Evolutionary conservation across 2,113 vertebrate genomes (phyloP).

Genomic region (Coryphaenoides rupestris): DNA sequence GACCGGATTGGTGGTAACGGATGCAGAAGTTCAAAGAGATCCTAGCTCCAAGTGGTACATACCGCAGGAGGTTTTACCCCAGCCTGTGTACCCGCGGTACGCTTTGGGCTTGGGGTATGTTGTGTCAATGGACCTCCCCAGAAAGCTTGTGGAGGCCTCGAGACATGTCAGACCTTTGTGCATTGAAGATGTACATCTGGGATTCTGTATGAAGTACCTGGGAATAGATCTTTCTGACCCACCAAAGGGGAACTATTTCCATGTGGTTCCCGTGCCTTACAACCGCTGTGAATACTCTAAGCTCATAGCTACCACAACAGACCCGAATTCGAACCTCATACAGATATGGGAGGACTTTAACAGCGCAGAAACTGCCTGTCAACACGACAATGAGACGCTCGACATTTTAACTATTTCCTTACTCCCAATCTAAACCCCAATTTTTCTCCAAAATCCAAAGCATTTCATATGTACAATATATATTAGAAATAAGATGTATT

Average conservation of each 20-base stretch:
- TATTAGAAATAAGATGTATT: too few species aligned
- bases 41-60: constrained; percentile 65
- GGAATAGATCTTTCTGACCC: constrained; percentile 17
- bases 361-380: constrained; percentile 38
- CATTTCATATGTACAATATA: too few species aligned
- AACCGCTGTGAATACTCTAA: constrained; percentile 49
- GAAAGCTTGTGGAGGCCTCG: constrained; percentile 52
- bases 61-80: constrained; percentile 36
- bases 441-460: too few species aligned
- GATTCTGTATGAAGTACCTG: constrained; percentile 64
- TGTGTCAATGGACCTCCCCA: constrained; percentile 58
- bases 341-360: constrained; percentile 54
- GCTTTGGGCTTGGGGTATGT: constrained; percentile 72
- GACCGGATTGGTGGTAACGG: constrained; percentile 35
- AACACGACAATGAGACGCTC: neutral
- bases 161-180: constrained; percentile 52
- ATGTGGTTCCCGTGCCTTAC: constrained; percentile 21
- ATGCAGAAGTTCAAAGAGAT: neutral
- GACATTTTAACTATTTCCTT: too few species aligned
- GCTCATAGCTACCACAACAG: constrained; percentile 36
- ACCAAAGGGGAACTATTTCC: constrained; percentile 13
- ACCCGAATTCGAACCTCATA: neutral
- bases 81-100: constrained; percentile 46
- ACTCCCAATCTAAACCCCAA: too few species aligned
- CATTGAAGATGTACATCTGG: constrained; percentile 73